Percentiles rank a stretch among this genome's conserved stretches.
Conservation (phyloP, 2,888 invertebrate species). For the Spilarctia lutea region DNA sequence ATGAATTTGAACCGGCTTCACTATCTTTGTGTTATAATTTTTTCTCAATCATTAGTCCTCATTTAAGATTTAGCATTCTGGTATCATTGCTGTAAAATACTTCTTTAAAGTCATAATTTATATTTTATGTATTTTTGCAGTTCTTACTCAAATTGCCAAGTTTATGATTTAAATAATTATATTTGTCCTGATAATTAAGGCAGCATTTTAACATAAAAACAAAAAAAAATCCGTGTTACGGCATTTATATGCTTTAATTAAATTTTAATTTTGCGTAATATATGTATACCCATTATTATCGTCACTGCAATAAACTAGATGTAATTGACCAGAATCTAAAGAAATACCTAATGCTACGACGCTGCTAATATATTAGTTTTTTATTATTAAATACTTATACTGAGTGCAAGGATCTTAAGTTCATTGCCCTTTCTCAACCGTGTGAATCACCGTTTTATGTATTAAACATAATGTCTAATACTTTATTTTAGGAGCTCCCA, state of each 20-base stretch:
- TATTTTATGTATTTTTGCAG: not conserved
- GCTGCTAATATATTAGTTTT: constrained; percentile 10
- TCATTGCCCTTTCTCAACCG: constrained; percentile 39
- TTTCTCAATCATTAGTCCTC: not conserved
- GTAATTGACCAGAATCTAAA: not conserved
- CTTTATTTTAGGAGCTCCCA: constrained; percentile 65
- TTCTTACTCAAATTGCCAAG: not conserved
- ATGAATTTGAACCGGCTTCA: not conserved
- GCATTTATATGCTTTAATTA: not conserved
- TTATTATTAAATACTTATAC: constrained; percentile 18
- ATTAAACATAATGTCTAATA: constrained; percentile 26
- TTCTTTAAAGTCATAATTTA: not conserved
- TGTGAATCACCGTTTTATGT: constrained; percentile 12
- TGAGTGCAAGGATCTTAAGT: constrained; percentile 48
- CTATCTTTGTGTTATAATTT: not conserved
- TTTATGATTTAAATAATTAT: not conserved
- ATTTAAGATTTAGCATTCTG: not conserved
- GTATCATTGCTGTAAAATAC: not conserved
- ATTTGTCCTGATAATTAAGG: not conserved
- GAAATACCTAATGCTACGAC: not conserved
- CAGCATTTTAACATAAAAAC: not conserved
- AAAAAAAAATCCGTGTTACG: not conserved
- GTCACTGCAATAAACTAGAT: not conserved
- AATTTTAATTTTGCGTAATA: not conserved
- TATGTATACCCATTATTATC: not conserved